Percentiles rank a stretch among this genome's conserved stretches.
These are phyloP conservation scores for Amiota minor DNA, from an alignment of 2,888 invertebrate genomes.

Conservation along the genomic window DNA sequence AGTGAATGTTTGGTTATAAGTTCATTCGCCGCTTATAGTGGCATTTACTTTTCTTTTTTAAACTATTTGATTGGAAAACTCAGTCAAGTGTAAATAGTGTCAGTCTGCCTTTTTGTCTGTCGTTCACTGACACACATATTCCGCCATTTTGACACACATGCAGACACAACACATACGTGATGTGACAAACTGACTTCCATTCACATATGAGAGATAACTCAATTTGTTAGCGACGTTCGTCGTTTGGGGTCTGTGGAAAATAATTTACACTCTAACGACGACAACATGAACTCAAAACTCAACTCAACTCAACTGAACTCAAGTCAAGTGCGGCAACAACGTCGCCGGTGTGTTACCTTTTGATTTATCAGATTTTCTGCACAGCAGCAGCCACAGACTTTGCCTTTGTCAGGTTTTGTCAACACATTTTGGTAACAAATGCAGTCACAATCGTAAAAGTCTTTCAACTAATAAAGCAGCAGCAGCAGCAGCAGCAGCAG, in stretches of 20 bases:
- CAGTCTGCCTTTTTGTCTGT: slow-evolving; percentile 43
- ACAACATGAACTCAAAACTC: not conserved
- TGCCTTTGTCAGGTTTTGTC: too few relatives aligned
- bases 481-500: too few relatives aligned
- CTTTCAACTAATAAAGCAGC: too few relatives aligned
- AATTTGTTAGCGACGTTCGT: not conserved
- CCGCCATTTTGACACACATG: not conserved
- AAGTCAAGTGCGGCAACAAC: not conserved
- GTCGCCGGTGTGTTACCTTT: not conserved
- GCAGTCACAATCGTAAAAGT: too few relatives aligned
- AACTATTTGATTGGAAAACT: slow-evolving; percentile 69
- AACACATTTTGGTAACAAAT: too few relatives aligned
- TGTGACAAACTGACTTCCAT: not conserved
- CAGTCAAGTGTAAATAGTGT: slow-evolving; percentile 61
- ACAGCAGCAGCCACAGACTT: not conserved
- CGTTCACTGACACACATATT: slow-evolving; percentile 22
- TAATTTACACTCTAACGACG: slow-evolving; percentile 11
- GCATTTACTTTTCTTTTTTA: slow-evolving; percentile 35
- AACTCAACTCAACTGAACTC: slow-evolving; percentile 12
- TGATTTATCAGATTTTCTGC: slow-evolving; percentile 5
- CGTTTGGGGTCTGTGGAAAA: not conserved
- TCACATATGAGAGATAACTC: slow-evolving; percentile 11
- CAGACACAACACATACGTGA: not conserved
- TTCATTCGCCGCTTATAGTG: slow-evolving; percentile 28
- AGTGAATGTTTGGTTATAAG: slow-evolving; percentile 14